Evolutionary conservation across 2,113 vertebrate species (phyloP).

Genomic region (Phaethon lepturus): DNA sequence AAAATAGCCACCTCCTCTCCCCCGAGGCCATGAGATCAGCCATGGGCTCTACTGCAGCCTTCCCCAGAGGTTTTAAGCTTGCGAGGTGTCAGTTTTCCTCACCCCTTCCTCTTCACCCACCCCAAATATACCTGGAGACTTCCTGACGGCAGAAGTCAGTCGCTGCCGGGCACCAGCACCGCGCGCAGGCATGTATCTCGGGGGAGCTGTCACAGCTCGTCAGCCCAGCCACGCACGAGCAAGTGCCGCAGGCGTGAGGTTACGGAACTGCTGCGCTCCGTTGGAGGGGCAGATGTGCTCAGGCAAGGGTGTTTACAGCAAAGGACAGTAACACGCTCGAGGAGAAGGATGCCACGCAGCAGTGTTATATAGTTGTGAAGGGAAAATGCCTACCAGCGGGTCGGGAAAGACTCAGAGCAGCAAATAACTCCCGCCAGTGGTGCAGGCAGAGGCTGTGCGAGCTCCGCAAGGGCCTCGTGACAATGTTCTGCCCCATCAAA

Average conservation of each 20-base stretch:
- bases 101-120: background rate
- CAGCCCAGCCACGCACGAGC: background rate
- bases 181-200: rapidly evolving
- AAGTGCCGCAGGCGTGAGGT: rapidly evolving
- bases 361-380: rapidly evolving
- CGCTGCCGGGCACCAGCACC: rapidly evolving
- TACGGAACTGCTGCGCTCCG: background rate
- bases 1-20: background rate
- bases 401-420: background rate
- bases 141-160: background rate
- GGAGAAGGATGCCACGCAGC: background rate
- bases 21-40: rapidly evolving
- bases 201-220: background rate
- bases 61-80: background rate
- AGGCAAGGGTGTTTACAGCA: background rate
- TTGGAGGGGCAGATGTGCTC: background rate
- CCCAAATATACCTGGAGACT: background rate
- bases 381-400: background rate
- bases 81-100: background rate
- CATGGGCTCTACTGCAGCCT: background rate
- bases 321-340: background rate
- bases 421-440: rapidly evolving
- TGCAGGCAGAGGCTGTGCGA: rapidly evolving
- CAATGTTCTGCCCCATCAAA: background rate
- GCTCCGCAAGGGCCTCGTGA: background rate